Evolutionary conservation across 2,888 invertebrate species (phyloP), one percentile per base, ranked within the genome.

Genomic region (Cartodere bifasciata): DNA sequence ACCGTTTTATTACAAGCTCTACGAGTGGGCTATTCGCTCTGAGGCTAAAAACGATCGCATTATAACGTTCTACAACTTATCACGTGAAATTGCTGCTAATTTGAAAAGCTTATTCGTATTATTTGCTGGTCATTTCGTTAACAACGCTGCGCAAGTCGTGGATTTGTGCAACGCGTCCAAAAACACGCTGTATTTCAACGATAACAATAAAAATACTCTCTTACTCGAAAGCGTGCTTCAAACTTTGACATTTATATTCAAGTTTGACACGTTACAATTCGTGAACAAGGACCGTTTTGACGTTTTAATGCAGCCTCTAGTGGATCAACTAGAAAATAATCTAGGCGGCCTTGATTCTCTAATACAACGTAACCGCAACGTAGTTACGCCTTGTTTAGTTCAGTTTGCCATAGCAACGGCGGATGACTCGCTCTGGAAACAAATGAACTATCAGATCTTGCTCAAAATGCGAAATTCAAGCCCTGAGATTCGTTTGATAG

Each of bases 371-470:
- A 68, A 75, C 0, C 56, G 55, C 29, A 62, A 69, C 26, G 55
- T 75, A 13, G 60, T 92, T 16, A 75, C 75, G n/a, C 79, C 81
- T 0, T 85, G 86, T 49, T 67, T 92, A 35, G 75, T 82, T 1
- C 79, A 86, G 47, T 75, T 94, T 47, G 82, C 85, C 0, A 75
- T 80, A 7, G 81, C 84, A 0, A 75, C 78, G 2, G 79, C 76
- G 2, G 90, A 88, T 50, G 90, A 92, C 54, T 73, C 84, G 1
- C 58, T 86, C 15, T 91, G 91, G 82, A 91, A 91, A 52, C 73
- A 84, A 44, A 62, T 94, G 38, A 88, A 91, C 53, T 88, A 91
- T 56, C 86, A 91, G 55, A 74, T 91, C 39, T 60, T 92, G 31
- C 64, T 91, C 40, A 94, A 94, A 63, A 85, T 88, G 1, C 71